Conservation (phyloP, 2,888 invertebrate species). For the Meiosimyza platycephala region DNA sequence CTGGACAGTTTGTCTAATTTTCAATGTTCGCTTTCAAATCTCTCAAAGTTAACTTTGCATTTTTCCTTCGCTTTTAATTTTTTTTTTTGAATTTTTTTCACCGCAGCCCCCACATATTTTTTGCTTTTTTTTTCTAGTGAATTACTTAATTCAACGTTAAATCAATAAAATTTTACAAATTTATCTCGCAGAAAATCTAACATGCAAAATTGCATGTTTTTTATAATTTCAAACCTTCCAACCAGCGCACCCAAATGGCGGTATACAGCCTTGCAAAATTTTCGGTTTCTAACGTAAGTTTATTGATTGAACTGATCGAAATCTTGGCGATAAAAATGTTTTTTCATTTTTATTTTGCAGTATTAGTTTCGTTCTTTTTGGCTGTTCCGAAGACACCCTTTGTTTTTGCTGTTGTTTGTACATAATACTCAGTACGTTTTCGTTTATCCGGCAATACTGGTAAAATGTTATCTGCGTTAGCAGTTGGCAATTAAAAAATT, state of each 20-base stretch:
- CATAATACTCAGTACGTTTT: background rate
- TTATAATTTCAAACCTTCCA: slow-evolving; percentile 28
- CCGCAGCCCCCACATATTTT: too few relatives aligned
- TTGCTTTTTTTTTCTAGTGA: too few relatives aligned
- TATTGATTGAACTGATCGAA: slow-evolving; percentile 35
- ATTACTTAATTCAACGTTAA: slow-evolving; percentile 24
- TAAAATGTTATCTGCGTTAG: slow-evolving; percentile 13
- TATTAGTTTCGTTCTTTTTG: background rate
- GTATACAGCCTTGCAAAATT: background rate
- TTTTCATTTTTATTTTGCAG: slow-evolving; percentile 7
- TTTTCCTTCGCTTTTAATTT: too few relatives aligned
- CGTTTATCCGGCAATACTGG: slow-evolving; percentile 18
- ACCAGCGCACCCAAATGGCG: background rate
- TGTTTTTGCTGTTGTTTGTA: background rate
- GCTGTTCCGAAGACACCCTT: slow-evolving; percentile 12
- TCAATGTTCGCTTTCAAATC: too few relatives aligned
- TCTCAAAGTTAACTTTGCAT: too few relatives aligned
- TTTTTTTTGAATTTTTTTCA: too few relatives aligned
- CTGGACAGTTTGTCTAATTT: too few relatives aligned
- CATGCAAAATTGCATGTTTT: slow-evolving; percentile 42
- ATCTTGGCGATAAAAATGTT: slow-evolving; percentile 22
- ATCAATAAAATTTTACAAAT: slow-evolving; percentile 27
- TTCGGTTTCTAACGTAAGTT: slow-evolving; percentile 35
- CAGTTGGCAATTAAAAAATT: slow-evolving; percentile 31
- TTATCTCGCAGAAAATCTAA: slow-evolving; percentile 16